Evolutionary conservation across 2,113 vertebrate genomes (phyloP).

Genomic region (Origma solitaria): DNA sequence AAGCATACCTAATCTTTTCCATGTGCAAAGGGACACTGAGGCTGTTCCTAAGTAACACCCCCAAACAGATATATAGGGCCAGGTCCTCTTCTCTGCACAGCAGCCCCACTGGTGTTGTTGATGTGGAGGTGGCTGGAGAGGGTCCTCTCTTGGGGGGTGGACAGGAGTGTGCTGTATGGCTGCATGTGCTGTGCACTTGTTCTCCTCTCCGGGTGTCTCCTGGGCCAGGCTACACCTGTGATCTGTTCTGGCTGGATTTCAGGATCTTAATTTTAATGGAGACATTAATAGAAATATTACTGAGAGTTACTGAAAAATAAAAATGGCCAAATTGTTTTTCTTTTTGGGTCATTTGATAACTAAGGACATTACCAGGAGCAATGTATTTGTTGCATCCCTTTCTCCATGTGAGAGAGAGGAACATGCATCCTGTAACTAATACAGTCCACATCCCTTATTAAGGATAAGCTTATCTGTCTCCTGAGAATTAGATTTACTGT

Average conservation of each 20-base stretch:
- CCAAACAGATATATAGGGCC: background rate
- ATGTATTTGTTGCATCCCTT: background rate
- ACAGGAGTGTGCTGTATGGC: background rate
- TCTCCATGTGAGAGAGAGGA: background rate
- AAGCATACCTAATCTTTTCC: background rate
- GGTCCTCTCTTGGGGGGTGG: fast-evolving
- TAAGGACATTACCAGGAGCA: background rate
- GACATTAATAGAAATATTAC: background rate
- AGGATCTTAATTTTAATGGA: background rate
- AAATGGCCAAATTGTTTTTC: background rate
- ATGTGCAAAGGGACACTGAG: background rate
- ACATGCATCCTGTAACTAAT: background rate
- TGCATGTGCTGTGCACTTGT: fast-evolving
- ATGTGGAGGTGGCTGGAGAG: background rate
- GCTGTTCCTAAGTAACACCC: background rate
- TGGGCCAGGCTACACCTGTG: background rate
- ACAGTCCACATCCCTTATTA: background rate
- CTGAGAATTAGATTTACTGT: background rate
- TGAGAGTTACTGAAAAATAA: background rate
- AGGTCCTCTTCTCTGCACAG: background rate
- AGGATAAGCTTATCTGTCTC: background rate
- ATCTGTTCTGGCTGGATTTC: background rate
- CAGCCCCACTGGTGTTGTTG: background rate
- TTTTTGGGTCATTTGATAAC: background rate
- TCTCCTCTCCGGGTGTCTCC: background rate